Evolutionary conservation across 2,888 invertebrate genomes (phyloP), one percentile per base, ranked within the genome.

Genomic region (Campoplex capitator): DNA sequence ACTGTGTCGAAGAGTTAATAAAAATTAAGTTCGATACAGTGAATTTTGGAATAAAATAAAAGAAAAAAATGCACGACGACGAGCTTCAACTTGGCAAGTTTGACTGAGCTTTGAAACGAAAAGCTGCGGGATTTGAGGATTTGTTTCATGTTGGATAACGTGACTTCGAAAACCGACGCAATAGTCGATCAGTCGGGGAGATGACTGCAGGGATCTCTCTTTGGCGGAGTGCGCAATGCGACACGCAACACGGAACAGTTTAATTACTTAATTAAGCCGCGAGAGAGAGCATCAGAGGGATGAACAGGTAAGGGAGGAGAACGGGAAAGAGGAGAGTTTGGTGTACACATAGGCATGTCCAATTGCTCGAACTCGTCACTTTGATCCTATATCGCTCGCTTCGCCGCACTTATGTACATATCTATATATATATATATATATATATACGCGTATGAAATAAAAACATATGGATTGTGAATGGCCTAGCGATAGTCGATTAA

Each of bases 261-360:
- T 84, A 87, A 87, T 87, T 87, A 87, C 84, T 84, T 87, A 82
- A 87, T 84, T 87, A 84, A 87, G 74, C 84, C 78, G 48, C 58
- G 13, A 42, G 78, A 56, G 76, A 71, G 76, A 71, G 38, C 32
- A 56, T 32, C 56, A 38, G 51, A 62, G 70, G 35, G 81, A 35
- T 42, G 23, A 54, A 42, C 28, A 48, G 38, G 35, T 56, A 48
- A 16, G 56, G n/a, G 62, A 28, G 28, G 45, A 23, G 23, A 42
- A 45, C 42, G 42, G 16, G 35, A 28, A n/a, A 13, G 18, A n/a
- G 45, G 32, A 48, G 6, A 65, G 28, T 74, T 68, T 70, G 51
- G 42, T 71, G 68, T 3, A 74, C 38, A 67, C 51, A 45, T 1
- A 56, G 71, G 35, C 62, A 68, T 86, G 70, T 82, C 82, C 87